phyloP scores from a whole-genome alignment of 1,140 invertebrate species.

The Hesperophylax magnus region DNA sequence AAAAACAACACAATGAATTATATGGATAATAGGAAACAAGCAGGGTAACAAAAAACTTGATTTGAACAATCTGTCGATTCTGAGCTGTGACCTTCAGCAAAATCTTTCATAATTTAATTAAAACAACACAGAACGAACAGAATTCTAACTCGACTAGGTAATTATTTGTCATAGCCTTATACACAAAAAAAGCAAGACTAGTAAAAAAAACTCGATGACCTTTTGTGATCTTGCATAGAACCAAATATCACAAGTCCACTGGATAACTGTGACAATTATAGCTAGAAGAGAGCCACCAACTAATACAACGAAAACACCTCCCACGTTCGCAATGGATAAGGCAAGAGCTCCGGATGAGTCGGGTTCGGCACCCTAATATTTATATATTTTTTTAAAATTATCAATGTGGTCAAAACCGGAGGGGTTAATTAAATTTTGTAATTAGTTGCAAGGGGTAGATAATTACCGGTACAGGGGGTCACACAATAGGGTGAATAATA shows the following conservation, averaged over 20 bases:
- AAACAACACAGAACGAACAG: too few species aligned
- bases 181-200: neutral
- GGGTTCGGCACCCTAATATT: slow-evolving; percentile 18
- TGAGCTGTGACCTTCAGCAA: too few species aligned
- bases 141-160: too few species aligned
- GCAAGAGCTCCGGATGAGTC: slow-evolving; percentile 58
- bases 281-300: slow-evolving; percentile 69
- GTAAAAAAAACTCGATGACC: slow-evolving; percentile 54
- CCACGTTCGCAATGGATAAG: slow-evolving; percentile 75
- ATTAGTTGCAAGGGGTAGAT: neutral
- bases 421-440: too few species aligned
- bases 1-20: too few species aligned
- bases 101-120: too few species aligned
- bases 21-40: too few species aligned
- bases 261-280: slow-evolving; percentile 63
- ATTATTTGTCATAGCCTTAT: too few species aligned
- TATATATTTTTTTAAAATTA: too few species aligned
- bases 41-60: too few species aligned
- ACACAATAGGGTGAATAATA: neutral
- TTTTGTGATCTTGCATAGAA: slow-evolving; percentile 57
- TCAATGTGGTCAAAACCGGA: too few species aligned
- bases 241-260: slow-evolving; percentile 62
- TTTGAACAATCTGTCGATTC: too few species aligned
- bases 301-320: slow-evolving; percentile 82
- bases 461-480: neutral